Evolutionary conservation across 2,113 vertebrate species (phyloP), one percentile per base, ranked within the genome.

Genomic region (Pituophis catenifer): DNA sequence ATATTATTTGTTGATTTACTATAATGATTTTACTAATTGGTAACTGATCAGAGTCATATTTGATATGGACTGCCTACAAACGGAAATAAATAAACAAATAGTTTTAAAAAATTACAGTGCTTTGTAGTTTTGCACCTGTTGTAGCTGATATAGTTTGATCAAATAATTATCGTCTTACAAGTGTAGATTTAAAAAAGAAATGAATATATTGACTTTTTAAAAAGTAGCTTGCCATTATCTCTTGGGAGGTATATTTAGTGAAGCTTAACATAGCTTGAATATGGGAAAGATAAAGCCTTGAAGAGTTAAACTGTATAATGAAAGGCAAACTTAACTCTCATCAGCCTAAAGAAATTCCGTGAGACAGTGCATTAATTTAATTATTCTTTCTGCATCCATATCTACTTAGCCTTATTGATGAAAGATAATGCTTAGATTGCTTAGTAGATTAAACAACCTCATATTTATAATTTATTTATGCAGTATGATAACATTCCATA

Each of bases 301-400:
- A 94, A 94, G 93, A 59, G 53, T 59, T 94, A 26, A 93, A 1
- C 17, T 81, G 57, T 57, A 6, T 54, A 93, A 89, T 2, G 23
- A 95, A 94, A 89, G 58, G 50, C 8, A 92, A 90, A 89, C 38
- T 94, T 95, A 10, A 58, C 13, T 38, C 70, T 65, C n/a, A 65
- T 21, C n/a, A 70, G 8, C 92, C 89, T 0, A 0, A 89, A 94
- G 89, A 87, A 86, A 86, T 15, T 93, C 88, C 86, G 0, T 0
- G 55, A 94, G 89, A 93, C 3, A 0, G 38, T 1, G 0, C 8
- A 52, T 94, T 95, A 90, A 75, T 44, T 93, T 94, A 89, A 24
- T 94, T 53, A 92, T 9, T 12, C 91, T 92, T 95, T 94, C 55
- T 90, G 33, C 59, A 89, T 93, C 62, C 38, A 90, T 91, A 92